Base-by-base conservation (phyloP, 1,140 invertebrate genomes). In the Diorhabda carinulata region DNA sequence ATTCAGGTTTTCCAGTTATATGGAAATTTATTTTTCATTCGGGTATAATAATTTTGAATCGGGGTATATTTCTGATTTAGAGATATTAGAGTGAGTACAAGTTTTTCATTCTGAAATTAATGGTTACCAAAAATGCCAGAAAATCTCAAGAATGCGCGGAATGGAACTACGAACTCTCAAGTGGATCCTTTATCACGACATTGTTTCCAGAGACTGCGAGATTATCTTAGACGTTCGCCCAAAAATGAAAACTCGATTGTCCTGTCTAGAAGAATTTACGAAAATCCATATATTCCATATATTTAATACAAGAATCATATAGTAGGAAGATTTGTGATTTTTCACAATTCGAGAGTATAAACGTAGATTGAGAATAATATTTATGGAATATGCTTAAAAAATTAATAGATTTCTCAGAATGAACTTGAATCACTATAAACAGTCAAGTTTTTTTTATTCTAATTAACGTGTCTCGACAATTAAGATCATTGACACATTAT, bases 131-230 rank as follows among this genome's bases (percentile, higher is more conserved):
- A 52, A 52, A 52, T n/a, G 47, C 2, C 6, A n/a, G 47, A 52
- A 52, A 6, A 52, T 52, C 47, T 52, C 47, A 52, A 52, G 47
- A 52, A 52, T 52, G 6, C 47, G n/a, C 6, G 47, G n/a, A 52
- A 52, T 52, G 47, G 47, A 52, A 52, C n/a, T 52, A 52, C 47
- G 47, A 52, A 52, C 47, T 52, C 47, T 52, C 47, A 52, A n/a
- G 4, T n/a, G 6, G 47, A 4, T 52, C 6, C 3, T 52, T 52
- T 52, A 52, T 52, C 47, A 52, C 0, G 47, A 52, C 47, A 52
- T 52, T n/a, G 47, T 52, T 52, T 52, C 47, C 47, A 52, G 47
- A 4, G 47, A 52, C 47, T n/a, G 6, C 6, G 6, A 52, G 47
- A n/a, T 52, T 52, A 52, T 52, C 47, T 4, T 6, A n/a, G 47